These are phyloP conservation scores for Ceratina australensis DNA, from an alignment of 1,140 invertebrate species.

Conservation along the genomic window DNA sequence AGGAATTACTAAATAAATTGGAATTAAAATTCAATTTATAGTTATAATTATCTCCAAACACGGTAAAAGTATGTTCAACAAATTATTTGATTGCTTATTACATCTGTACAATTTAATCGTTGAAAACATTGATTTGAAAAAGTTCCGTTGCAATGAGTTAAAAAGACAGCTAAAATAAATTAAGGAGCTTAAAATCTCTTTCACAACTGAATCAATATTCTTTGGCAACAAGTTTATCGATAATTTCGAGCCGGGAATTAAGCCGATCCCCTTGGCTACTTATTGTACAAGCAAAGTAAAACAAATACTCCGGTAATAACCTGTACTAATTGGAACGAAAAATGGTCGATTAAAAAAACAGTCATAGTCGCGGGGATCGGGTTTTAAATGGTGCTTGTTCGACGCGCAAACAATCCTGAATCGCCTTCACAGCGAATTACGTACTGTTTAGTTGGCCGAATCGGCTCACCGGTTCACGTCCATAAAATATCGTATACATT, in stretches of 20 bases:
- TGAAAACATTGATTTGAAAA: constrained; percentile 40
- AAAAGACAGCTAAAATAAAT: constrained; percentile 32
- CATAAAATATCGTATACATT: constrained; percentile 36
- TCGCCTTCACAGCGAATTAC: constrained; percentile 14
- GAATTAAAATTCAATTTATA: constrained; percentile 13
- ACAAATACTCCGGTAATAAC: not conserved
- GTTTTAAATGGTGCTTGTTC: no score
- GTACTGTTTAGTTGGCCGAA: constrained; percentile 17
- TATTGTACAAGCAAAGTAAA: not conserved
- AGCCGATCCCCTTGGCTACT: constrained; percentile 13
- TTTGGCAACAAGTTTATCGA: constrained; percentile 41
- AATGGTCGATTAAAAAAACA: not conserved
- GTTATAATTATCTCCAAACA: not conserved
- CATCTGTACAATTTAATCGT: constrained; percentile 29
- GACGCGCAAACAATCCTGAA: not conserved
- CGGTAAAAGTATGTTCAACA: not conserved
- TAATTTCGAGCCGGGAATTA: constrained; percentile 29
- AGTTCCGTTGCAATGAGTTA: no score
- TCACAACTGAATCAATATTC: constrained; percentile 33
- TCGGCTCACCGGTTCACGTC: not conserved
- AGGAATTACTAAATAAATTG: constrained; percentile 21
- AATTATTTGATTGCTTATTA: constrained; percentile 7
- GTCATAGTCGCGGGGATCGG: not conserved
- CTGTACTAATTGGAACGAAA: not conserved
- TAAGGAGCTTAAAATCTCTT: constrained; percentile 29